phyloP scores from a whole-genome alignment of 2,797 vertebrate species.

The Sebastes hubbsi region DNA sequence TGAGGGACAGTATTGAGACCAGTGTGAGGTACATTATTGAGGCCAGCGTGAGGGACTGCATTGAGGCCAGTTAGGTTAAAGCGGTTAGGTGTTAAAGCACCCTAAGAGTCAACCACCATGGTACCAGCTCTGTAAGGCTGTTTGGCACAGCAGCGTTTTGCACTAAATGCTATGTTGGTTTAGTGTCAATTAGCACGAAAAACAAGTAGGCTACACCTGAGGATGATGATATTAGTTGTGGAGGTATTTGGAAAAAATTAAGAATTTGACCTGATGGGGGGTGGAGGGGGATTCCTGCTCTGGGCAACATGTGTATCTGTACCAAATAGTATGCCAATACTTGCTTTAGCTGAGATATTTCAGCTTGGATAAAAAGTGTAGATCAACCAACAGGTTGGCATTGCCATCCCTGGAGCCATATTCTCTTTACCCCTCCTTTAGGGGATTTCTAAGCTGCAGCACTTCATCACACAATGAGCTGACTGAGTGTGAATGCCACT shows the following conservation, averaged over 20 bases:
- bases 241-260: neutral
- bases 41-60: no score
- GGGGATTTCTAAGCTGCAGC: neutral
- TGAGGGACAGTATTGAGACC: no score
- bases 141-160: neutral
- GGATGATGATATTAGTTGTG: neutral
- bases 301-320: neutral
- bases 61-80: no score
- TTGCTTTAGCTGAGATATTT: neutral
- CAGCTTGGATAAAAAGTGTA: neutral
- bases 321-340: neutral
- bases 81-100: no score
- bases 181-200: neutral
- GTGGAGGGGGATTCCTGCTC: neutral
- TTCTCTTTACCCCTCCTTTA: neutral
- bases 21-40: no score
- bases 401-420: neutral
- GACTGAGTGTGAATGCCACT: neutral
- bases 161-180: neutral
- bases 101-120: neutral
- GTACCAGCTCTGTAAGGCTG: neutral
- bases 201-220: neutral
- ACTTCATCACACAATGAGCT: neutral
- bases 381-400: neutral
- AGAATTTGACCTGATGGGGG: neutral